Evolutionary conservation across 2,113 vertebrate species (phyloP).

Genomic region (Corythornis madagascariensis): DNA sequence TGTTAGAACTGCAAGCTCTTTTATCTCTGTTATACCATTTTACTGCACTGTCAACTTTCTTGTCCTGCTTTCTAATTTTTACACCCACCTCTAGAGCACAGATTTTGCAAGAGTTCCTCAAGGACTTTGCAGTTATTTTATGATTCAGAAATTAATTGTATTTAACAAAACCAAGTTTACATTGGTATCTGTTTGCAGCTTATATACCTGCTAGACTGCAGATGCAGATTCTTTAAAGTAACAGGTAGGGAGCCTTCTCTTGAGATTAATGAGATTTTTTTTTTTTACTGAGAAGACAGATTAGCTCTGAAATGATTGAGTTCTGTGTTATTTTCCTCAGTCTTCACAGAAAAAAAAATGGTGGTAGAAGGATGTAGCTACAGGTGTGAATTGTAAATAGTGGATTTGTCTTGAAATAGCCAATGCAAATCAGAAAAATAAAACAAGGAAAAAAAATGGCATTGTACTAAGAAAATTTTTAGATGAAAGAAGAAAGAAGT

Average conservation of each 20-base stretch:
- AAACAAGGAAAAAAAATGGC: background rate
- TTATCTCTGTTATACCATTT: background rate
- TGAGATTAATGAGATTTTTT: background rate
- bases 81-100: background rate
- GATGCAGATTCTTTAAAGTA: background rate
- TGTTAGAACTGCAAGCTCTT: background rate
- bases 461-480: background rate
- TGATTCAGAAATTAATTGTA: background rate
- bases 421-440: background rate
- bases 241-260: background rate
- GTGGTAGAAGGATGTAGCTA: background rate
- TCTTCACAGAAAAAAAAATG: background rate
- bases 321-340: background rate
- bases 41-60: background rate
- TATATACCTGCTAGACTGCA: background rate
- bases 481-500: background rate
- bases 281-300: background rate
- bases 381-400: background rate
- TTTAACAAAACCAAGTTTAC: background rate
- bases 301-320: background rate
- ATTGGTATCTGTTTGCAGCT: background rate
- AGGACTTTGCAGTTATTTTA: background rate
- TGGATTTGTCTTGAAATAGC: background rate
- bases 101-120: background rate
- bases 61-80: background rate